Conservation (phyloP, 2,888 invertebrate species). For the Drosophila formosana region DNA sequence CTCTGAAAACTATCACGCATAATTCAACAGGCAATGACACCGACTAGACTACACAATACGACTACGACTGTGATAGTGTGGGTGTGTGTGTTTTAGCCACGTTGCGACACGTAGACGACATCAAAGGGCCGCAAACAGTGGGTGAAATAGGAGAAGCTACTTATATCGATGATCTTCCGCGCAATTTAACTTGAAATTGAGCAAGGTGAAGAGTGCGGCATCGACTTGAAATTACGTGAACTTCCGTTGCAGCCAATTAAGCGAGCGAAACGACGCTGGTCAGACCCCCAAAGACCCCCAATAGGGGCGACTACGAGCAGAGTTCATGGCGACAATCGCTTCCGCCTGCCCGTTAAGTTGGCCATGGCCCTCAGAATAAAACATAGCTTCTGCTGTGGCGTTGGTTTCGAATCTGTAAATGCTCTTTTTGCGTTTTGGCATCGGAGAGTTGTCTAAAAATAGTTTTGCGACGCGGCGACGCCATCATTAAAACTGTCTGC, state of each 20-base stretch:
- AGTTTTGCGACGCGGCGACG: slow-evolving; percentile 52
- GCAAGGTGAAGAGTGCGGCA: slow-evolving; percentile 30
- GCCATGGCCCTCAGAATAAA: slow-evolving; percentile 9
- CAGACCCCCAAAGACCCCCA: slow-evolving; percentile 9
- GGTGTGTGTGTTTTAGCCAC: neutral
- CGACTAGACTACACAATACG: slow-evolving; percentile 31
- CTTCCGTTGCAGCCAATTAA: slow-evolving; percentile 74
- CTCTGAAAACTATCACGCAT: slow-evolving; percentile 24
- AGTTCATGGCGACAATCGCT: slow-evolving; percentile 25
- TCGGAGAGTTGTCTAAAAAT: slow-evolving; percentile 62
- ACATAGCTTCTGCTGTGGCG: neutral
- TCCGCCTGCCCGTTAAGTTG: slow-evolving; percentile 44
- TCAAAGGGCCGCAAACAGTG: neutral
- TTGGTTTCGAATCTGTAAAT: neutral
- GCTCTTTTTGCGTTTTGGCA: slow-evolving; percentile 21
- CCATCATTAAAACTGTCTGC: slow-evolving; percentile 62
- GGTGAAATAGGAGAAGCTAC: neutral
- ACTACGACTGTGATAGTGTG: neutral
- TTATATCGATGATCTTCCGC: slow-evolving; percentile 68
- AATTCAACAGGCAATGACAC: slow-evolving; percentile 30
- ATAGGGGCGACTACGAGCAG: slow-evolving; percentile 10
- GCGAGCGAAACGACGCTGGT: slow-evolving; percentile 49
- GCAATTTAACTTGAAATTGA: slow-evolving; percentile 64
- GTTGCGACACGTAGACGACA: slow-evolving; percentile 31
- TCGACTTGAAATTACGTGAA: slow-evolving; percentile 62